phyloP scores from a whole-genome alignment of 2,888 invertebrate genomes.

The Diploptera punctata region DNA sequence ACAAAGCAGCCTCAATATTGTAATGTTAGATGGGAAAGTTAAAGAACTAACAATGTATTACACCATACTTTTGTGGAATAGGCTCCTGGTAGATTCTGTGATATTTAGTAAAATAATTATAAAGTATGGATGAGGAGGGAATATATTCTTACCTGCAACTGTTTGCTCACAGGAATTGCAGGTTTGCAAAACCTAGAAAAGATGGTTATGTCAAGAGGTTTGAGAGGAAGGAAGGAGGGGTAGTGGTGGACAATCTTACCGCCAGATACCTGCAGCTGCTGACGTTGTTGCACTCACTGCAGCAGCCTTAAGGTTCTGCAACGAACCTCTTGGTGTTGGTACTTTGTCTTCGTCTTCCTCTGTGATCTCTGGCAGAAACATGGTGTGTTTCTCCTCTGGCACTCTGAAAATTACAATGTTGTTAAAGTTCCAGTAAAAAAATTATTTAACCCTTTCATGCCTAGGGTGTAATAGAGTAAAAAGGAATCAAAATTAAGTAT shows the following conservation, averaged over 20 bases:
- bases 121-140: too few relatives aligned
- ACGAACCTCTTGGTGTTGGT: conserved; percentile 43
- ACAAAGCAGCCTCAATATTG: too few relatives aligned
- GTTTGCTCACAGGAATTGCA: conserved; percentile 17
- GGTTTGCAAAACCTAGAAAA: not conserved
- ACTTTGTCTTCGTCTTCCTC: conserved; percentile 57
- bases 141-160: conserved; percentile 13
- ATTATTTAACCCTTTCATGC: too few relatives aligned
- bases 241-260: conserved; percentile 46
- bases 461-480: too few relatives aligned
- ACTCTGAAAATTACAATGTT: conserved; percentile 51
- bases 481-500: too few relatives aligned
- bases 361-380: conserved; percentile 61
- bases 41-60: too few relatives aligned
- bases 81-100: too few relatives aligned
- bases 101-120: too few relatives aligned
- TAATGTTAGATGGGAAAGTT: too few relatives aligned
- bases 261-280: conserved; percentile 48
- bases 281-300: conserved; percentile 1
- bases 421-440: too few relatives aligned
- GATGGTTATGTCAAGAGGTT: not conserved
- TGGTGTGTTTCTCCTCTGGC: conserved; percentile 61
- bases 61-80: too few relatives aligned
- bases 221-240: conserved; percentile 1
- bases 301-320: conserved; percentile 33